Percentiles rank a stretch among this genome's conserved stretches.
Conservation (phyloP, 2,113 vertebrate species). For the Toxostoma redivivum region DNA sequence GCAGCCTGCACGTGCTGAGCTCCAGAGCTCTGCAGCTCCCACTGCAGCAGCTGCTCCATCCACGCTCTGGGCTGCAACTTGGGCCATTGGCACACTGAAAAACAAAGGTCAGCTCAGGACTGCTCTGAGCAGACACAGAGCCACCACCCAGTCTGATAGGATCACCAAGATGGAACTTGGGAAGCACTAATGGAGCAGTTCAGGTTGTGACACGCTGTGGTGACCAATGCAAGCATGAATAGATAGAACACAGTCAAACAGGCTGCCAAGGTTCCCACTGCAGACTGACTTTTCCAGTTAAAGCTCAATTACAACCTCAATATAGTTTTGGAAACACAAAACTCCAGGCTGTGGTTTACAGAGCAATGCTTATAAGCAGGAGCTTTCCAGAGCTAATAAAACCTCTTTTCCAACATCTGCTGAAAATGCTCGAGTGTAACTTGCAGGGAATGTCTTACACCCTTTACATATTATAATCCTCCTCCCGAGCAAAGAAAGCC, state of each 20-base stretch:
- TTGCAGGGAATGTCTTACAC: constrained; percentile 48
- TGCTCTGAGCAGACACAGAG: not conserved
- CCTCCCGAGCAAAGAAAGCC: constrained; percentile 61
- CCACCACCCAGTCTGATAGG: not conserved
- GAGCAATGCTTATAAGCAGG: not conserved
- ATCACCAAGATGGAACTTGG: not conserved
- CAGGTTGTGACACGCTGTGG: not conserved
- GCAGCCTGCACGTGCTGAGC: not conserved
- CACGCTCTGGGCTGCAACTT: rapidly evolving
- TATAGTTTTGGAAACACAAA: not conserved
- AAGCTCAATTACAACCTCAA: not conserved
- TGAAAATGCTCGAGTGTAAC: constrained; percentile 32
- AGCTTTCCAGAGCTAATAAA: constrained; percentile 13
- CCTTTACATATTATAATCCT: constrained; percentile 49
- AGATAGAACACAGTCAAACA: not conserved
- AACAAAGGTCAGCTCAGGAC: not conserved
- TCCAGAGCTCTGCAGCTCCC: rapidly evolving
- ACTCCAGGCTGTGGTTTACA: not conserved
- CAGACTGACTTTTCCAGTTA: not conserved
- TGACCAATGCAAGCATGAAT: not conserved
- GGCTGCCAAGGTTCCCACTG: not conserved
- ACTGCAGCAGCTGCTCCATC: not conserved
- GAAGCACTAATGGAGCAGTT: not conserved
- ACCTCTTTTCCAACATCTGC: constrained; percentile 6
- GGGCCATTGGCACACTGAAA: not conserved